These are phyloP conservation scores for Elysia crispata DNA, from an alignment of 2,888 invertebrate genomes.

Conservation along the genomic window DNA sequence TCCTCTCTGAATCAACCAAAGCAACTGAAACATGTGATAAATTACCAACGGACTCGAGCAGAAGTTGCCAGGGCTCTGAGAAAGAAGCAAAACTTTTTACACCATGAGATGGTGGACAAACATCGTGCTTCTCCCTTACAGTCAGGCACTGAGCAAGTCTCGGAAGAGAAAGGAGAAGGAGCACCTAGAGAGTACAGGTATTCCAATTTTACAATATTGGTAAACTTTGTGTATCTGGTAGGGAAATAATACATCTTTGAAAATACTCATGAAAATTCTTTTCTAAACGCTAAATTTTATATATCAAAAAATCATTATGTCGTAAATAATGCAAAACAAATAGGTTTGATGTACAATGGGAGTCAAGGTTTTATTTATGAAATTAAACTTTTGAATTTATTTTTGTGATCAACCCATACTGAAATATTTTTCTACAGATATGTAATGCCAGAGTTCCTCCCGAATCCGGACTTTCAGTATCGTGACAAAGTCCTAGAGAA, in stretches of 20 bases:
- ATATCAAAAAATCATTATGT: too few relatives aligned
- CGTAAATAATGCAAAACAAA: too few relatives aligned
- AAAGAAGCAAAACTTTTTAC: constrained; percentile 44
- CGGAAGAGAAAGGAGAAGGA: constrained; percentile 12
- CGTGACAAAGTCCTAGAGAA: constrained; percentile 90
- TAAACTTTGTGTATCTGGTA: too few relatives aligned
- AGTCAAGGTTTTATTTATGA: neutral
- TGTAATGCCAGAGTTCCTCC: constrained; percentile 93
- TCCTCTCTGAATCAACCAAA: too few relatives aligned
- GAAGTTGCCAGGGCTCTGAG: constrained; percentile 39
- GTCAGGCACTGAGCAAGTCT: constrained; percentile 22
- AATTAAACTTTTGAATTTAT: neutral
- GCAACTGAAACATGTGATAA: constrained; percentile 18
- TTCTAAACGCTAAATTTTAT: too few relatives aligned
- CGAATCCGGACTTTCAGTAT: constrained; percentile 87
- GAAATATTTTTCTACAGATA: constrained; percentile 57
- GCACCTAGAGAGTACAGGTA: constrained; percentile 55
- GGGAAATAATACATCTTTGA: too few relatives aligned
- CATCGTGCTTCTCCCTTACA: constrained; percentile 44
- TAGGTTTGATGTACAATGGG: neutral
- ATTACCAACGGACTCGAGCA: constrained; percentile 32
- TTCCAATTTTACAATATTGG: too few relatives aligned
- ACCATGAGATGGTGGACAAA: constrained; percentile 48
- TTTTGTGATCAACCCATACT: neutral
- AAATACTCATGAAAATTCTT: too few relatives aligned